Percentiles rank a stretch among this genome's conserved stretches.
Conservation (phyloP, 2,797 vertebrate genomes). For the Morus bassanus region DNA sequence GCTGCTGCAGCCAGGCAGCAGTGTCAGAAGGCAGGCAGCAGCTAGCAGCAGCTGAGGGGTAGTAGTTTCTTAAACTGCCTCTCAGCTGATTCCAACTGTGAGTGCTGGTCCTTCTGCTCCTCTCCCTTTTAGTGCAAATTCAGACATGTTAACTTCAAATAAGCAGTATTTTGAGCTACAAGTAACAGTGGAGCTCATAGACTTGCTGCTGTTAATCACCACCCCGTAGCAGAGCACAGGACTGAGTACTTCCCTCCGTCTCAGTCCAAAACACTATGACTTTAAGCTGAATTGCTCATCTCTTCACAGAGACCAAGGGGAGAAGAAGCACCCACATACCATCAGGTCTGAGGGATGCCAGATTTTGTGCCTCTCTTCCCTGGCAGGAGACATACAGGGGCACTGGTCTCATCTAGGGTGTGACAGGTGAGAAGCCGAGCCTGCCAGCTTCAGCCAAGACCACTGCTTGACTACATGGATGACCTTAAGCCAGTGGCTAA, state of each 20-base stretch:
- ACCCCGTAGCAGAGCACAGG: neutral
- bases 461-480: neutral
- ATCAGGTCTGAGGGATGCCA: accelerated
- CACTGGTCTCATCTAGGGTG: neutral
- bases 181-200: neutral
- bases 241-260: accelerated
- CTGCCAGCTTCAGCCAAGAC: neutral
- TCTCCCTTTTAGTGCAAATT: neutral
- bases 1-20: neutral
- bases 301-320: neutral
- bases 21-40: neutral
- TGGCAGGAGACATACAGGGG: neutral
- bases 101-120: neutral
- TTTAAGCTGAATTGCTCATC: neutral
- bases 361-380: neutral
- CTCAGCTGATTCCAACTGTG: neutral
- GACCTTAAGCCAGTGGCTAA: neutral
- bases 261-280: neutral
- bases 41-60: neutral
- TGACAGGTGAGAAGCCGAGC: neutral
- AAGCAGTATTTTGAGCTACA: neutral
- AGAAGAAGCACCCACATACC: neutral
- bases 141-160: neutral
- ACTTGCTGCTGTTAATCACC: neutral
- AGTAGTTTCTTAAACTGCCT: neutral